These are phyloP conservation scores for Neomonachus schauinslandi DNA, from an alignment of 2,113 vertebrate species.

Conservation along the genomic window DNA sequence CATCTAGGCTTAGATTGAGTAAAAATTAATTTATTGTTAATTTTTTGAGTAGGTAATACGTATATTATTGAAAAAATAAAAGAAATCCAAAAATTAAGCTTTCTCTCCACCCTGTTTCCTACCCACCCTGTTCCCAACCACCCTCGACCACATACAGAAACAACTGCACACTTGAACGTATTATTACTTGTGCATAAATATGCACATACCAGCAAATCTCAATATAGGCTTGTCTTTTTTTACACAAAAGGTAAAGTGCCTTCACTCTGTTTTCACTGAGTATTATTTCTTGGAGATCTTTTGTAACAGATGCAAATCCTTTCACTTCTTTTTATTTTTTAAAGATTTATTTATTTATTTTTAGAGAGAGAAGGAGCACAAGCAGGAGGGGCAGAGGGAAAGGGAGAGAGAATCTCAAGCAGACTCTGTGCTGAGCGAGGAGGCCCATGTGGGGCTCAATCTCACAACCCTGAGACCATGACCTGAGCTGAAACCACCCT, in stretches of 20 bases:
- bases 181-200: background rate
- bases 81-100: background rate
- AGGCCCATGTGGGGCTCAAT: background rate
- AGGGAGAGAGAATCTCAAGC: background rate
- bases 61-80: background rate
- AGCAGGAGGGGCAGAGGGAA: no score
- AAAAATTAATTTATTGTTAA: background rate
- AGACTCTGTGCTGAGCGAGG: background rate
- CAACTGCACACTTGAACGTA: background rate
- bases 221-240: background rate
- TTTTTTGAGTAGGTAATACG: background rate
- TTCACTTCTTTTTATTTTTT: background rate
- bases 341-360: no score
- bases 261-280: background rate
- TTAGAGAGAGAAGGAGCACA: no score
- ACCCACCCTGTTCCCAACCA: background rate
- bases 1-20: background rate
- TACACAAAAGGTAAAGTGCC: background rate
- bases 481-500: background rate
- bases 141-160: background rate
- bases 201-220: background rate
- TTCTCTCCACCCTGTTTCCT: no score
- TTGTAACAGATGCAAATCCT: background rate
- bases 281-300: background rate
- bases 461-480: background rate